Conservation (phyloP, 2,113 vertebrate species). For the Hoplias malabaricus region DNA sequence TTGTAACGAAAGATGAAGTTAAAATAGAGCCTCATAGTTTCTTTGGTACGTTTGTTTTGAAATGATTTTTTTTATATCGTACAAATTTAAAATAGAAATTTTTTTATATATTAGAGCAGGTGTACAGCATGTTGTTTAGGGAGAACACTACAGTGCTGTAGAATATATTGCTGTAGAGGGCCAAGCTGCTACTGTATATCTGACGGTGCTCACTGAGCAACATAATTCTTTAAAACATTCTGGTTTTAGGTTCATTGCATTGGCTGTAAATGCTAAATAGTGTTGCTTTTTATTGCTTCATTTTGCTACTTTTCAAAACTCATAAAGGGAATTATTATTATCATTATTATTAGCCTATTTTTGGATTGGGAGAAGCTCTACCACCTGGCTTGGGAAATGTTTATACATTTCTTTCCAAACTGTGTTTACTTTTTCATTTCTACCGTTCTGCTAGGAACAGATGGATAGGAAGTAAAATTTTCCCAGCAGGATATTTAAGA, state of each 20-base stretch:
- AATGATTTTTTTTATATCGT: constrained; percentile 32
- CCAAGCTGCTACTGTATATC: constrained; percentile 54
- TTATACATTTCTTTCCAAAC: constrained; percentile 26
- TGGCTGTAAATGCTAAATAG: constrained; percentile 45
- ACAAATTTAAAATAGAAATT: constrained; percentile 18
- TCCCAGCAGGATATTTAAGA: constrained; percentile 63
- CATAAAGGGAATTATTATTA: neutral
- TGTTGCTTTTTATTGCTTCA: constrained; percentile 13
- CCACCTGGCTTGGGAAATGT: constrained; percentile 27
- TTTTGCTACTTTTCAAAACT: constrained; percentile 32
- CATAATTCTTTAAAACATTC: constrained; percentile 52
- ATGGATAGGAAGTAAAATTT: constrained; percentile 54
- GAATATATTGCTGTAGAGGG: constrained; percentile 18
- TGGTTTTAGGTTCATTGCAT: neutral
- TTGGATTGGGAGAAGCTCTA: neutral
- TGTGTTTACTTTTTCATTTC: constrained; percentile 47
- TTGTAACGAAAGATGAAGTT: neutral
- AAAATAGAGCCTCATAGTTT: constrained; percentile 33
- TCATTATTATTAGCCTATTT: constrained; percentile 22
- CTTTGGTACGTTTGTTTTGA: constrained; percentile 38
- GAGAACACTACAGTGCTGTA: constrained; percentile 28
- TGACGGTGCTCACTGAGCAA: constrained; percentile 62
- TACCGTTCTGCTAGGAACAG: constrained; percentile 62
- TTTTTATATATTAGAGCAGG: constrained; percentile 48
- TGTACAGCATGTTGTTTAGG: constrained; percentile 48